phyloP scores from a whole-genome alignment of 2,888 invertebrate species.

The Brachypterus glaber region DNA sequence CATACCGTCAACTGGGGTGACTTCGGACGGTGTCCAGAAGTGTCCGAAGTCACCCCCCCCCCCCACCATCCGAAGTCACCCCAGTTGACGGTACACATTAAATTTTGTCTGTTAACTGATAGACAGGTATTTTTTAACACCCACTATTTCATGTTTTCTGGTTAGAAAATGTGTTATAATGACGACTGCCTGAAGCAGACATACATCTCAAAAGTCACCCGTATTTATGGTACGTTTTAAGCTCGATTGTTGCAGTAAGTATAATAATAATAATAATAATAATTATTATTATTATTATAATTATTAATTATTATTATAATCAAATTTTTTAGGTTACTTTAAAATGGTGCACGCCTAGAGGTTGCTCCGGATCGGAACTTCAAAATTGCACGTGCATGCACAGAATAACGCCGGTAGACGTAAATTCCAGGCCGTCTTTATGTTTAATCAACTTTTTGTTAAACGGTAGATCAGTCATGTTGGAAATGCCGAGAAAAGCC shows the following conservation, averaged over 20 bases:
- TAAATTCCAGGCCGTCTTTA: conserved; percentile 92
- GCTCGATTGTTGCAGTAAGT: too few species aligned
- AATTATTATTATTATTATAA: background rate
- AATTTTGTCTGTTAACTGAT: too few species aligned
- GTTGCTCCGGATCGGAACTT: conserved; percentile 67
- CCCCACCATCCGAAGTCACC: too few species aligned
- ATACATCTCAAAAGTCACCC: too few species aligned
- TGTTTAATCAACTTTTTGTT: conserved; percentile 96
- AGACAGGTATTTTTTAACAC: too few species aligned
- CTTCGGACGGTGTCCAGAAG: too few species aligned
- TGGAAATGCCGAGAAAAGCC: conserved; percentile 80
- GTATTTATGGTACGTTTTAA: background rate
- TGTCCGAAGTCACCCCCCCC: too few species aligned
- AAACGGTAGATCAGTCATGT: conserved; percentile 82
- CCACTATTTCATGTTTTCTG: too few species aligned
- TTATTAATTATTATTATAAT: conserved; percentile 9
- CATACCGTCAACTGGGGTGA: too few species aligned
- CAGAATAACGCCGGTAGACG: conserved; percentile 91
- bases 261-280: background rate
- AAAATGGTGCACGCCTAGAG: conserved; percentile 96
- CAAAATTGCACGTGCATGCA: conserved; percentile 78
- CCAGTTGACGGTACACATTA: too few species aligned
- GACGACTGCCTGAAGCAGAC: too few species aligned
- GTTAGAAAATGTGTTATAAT: too few species aligned
- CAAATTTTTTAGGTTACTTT: conserved; percentile 62